A percentile compares a stretch with the other conserved stretches of the same genome.
These are phyloP conservation scores for Pocillopora verrucosa DNA, from an alignment of 64 coral and sea anemone species.

Conservation along the genomic window DNA sequence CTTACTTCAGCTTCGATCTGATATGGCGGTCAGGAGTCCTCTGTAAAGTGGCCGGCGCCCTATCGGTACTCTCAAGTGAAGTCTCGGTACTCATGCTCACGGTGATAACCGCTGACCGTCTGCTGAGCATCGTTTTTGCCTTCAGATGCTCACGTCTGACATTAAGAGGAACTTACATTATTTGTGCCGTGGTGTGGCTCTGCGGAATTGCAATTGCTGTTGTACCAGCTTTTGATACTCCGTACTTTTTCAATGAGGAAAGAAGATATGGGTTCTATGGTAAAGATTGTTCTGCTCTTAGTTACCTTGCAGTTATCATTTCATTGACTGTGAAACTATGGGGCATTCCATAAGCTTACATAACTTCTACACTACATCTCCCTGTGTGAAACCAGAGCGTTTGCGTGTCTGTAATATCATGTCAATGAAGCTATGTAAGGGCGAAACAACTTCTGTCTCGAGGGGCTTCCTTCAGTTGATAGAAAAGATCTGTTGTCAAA, in stretches of 20 bases:
- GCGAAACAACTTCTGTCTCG: too few relatives aligned
- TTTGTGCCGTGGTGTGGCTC: constrained; percentile 41
- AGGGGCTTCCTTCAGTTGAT: too few relatives aligned
- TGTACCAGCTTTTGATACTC: neutral
- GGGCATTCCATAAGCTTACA: too few relatives aligned
- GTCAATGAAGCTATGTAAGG: too few relatives aligned
- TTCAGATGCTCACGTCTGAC: neutral
- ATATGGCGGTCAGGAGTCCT: neutral
- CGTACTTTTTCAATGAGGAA: constrained; percentile 12
- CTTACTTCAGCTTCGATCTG: constrained; percentile 20
- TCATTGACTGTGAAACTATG: too few relatives aligned
- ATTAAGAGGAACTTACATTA: neutral
- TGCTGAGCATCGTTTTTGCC: constrained; percentile 7
- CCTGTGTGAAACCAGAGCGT: too few relatives aligned
- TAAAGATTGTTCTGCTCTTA: too few relatives aligned
- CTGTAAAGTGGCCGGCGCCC: constrained; percentile 13
- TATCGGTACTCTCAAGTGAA: constrained; percentile 14
- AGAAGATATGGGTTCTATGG: constrained; percentile 29
- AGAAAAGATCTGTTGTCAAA: too few relatives aligned
- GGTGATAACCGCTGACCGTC: constrained; percentile 25
- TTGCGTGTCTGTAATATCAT: too few relatives aligned
- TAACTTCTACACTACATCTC: too few relatives aligned
- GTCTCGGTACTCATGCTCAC: constrained; percentile 27
- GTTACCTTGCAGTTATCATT: too few relatives aligned
- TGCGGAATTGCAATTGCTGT: neutral